Evolutionary conservation across 2,113 vertebrate species (phyloP).

Genomic region (Recurvirostra avosetta): DNA sequence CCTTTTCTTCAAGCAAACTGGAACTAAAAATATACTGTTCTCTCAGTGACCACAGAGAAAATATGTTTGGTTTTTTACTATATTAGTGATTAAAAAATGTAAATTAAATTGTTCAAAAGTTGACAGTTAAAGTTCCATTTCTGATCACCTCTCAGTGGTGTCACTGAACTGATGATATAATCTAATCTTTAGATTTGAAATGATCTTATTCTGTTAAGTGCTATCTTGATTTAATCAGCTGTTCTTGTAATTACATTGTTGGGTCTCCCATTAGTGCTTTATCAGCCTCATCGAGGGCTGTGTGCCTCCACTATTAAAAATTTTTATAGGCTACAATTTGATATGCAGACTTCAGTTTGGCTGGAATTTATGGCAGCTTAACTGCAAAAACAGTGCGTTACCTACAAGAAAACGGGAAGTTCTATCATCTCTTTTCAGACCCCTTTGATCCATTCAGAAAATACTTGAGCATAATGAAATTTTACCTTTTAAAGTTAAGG

Average conservation of each 20-base stretch:
- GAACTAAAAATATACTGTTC: neutral
- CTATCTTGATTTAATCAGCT: slow-evolving; percentile 7
- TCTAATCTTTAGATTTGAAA: neutral
- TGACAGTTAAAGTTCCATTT: neutral
- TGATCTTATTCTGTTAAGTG: neutral
- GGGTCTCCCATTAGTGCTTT: neutral
- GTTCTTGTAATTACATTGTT: neutral
- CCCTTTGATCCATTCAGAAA: neutral
- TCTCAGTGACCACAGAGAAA: neutral
- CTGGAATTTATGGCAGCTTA: neutral
- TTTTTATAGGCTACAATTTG: neutral
- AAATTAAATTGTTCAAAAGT: neutral
- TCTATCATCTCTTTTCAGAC: neutral
- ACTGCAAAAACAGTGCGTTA: neutral
- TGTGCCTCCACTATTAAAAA: neutral
- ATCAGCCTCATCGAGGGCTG: neutral
- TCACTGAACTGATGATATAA: neutral
- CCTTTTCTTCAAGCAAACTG: neutral
- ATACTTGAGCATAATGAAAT: neutral
- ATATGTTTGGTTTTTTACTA: neutral
- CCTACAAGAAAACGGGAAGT: neutral
- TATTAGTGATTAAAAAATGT: neutral
- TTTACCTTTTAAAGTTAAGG: neutral
- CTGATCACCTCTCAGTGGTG: neutral
- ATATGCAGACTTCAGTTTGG: neutral